Evolutionary conservation across 1,140 invertebrate species (phyloP).

Genomic region (Temnothorax longispinosus): DNA sequence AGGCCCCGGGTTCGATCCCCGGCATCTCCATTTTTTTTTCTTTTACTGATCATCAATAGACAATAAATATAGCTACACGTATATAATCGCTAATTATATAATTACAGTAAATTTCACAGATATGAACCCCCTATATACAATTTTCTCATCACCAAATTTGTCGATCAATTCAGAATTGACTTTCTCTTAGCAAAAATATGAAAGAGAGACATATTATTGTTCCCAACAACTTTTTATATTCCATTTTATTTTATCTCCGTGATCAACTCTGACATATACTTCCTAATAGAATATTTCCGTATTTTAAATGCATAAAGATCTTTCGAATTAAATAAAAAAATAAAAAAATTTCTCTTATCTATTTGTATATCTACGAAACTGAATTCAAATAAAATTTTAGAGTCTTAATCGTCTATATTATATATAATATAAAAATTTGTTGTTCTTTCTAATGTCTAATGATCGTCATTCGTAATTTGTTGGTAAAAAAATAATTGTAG

Average conservation of each 20-base stretch:
- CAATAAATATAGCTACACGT: neutral
- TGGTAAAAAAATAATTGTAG: neutral
- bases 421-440: neutral
- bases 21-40: constrained; percentile 87
- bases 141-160: neutral
- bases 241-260: neutral
- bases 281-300: neutral
- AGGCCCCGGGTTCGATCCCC: constrained; percentile 91
- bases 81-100: neutral
- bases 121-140: no score
- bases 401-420: neutral
- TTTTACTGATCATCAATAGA: neutral
- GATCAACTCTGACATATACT: neutral
- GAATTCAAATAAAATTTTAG: neutral
- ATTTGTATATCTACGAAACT: neutral
- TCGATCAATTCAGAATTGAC: no score
- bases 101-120: neutral
- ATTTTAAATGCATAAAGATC: neutral
- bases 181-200: neutral
- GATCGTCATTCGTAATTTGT: neutral
- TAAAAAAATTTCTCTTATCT: neutral
- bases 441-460: neutral
- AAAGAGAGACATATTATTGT: neutral
- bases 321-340: no score
- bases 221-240: neutral